These are phyloP conservation scores for Oncorhynchus masou DNA, from an alignment of 2,113 vertebrate species.

Conservation along the genomic window DNA sequence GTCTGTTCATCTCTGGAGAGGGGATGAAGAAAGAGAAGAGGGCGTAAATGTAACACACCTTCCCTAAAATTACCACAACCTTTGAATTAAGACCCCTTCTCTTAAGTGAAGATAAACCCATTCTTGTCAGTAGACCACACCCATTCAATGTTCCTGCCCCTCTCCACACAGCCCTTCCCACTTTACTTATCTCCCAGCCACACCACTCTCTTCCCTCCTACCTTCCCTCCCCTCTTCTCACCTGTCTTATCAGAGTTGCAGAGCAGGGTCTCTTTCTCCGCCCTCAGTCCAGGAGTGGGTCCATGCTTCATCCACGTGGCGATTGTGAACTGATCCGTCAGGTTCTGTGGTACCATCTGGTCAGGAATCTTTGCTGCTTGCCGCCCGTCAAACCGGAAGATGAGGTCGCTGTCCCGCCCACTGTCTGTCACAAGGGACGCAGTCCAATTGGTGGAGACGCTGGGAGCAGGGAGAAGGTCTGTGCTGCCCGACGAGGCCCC, in stretches of 20 bases:
- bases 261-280: conserved; percentile 95
- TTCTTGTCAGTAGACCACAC: no score
- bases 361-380: conserved; percentile 97
- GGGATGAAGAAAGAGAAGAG: neutral
- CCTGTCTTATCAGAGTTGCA: conserved; percentile 98
- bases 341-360: conserved; percentile 90
- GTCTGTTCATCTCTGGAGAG: conserved; percentile 92
- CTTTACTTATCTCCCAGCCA: neutral
- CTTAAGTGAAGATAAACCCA: no score
- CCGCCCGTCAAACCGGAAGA: conserved; percentile 92
- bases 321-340: conserved; percentile 96
- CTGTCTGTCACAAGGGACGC: conserved; percentile 85
- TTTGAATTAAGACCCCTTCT: neutral
- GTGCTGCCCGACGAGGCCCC: conserved; percentile 94
- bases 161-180: no score
- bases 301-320: conserved; percentile 97
- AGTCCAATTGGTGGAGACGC: conserved; percentile 88
- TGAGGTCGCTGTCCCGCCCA: conserved; percentile 81
- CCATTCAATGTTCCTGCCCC: neutral
- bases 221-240: conserved; percentile 56
- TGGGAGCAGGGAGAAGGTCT: conserved; percentile 89
- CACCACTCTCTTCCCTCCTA: no score
- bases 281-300: conserved; percentile 89
- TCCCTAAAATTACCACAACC: neutral
- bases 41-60: neutral